Percentiles rank a stretch among this genome's conserved stretches.
Conservation (phyloP, 2,113 vertebrate genomes). For the Megaptera novaeangliae region DNA sequence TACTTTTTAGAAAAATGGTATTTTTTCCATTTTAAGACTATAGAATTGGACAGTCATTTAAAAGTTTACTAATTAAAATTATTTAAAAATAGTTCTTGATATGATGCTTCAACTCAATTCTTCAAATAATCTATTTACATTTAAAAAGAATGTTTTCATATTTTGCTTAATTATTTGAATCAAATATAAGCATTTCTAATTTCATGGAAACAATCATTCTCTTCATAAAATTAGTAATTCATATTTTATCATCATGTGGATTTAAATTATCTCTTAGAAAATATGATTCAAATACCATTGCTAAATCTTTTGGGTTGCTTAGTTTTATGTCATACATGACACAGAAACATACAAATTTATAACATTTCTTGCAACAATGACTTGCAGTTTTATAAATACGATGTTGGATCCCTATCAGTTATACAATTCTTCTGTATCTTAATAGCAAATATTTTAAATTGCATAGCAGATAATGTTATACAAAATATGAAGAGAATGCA, state of each 20-base stretch:
- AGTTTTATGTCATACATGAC: not conserved
- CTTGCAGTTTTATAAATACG: not conserved
- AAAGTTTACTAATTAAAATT: slow-evolving; percentile 5
- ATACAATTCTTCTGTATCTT: not conserved
- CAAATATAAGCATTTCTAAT: slow-evolving; percentile 13
- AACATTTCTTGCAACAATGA: not conserved
- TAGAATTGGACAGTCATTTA: not conserved
- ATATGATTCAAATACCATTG: not conserved
- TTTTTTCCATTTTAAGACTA: not conserved
- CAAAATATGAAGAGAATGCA: not conserved
- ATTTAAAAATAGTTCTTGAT: not conserved
- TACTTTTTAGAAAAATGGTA: not conserved
- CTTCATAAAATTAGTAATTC: not conserved
- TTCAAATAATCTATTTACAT: not conserved
- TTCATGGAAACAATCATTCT: not conserved
- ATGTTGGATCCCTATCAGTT: not conserved
- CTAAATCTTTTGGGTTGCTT: not conserved
- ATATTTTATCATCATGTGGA: slow-evolving; percentile 6
- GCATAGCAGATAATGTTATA: not conserved
- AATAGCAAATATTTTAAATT: not conserved
- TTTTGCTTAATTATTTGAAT: slow-evolving; percentile 17
- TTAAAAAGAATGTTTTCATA: not conserved
- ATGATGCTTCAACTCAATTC: not conserved
- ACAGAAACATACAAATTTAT: not conserved
- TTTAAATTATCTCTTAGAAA: not conserved